Base-by-base conservation (phyloP, 2,797 vertebrate species). In the Mus caroli region DNA sequence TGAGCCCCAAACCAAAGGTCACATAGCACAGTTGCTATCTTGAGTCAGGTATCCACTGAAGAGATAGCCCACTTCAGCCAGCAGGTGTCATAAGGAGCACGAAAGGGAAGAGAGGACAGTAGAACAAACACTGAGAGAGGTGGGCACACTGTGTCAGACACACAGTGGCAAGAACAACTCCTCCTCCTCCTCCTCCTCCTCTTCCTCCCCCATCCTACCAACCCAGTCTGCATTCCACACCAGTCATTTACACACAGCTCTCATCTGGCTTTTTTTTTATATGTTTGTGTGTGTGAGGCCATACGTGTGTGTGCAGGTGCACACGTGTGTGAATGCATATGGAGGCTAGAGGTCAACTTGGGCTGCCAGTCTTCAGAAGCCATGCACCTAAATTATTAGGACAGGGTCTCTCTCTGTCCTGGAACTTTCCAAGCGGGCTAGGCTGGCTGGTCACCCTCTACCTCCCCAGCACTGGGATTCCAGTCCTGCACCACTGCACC, bases 51-150 rank as follows among this genome's bases (percentile, higher is more conserved):
- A 50, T 14, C 50, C 26, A 28, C 11, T 2, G 46, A 64, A 24
- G 28, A 88, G 19, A 91, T 34, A 1, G 10, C 8, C 22, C 26
- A 19, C 7, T 0, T 4, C 3, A 75, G 73, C 60, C 73, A 24
- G 50, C 0, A 1, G 54, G 75, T 4, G 22, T n/a, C 15, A 0
- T 0, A 22, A 73, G 67, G 69, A 84, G 1, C 3, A 3, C 34
- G 52, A 50, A 26, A 54, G 0, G 40, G 60, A 67, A 67, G 46
- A 19, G 14, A 79, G 79, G 75, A 31, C 15, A 46, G 9, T 3
- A 9, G 15, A 37, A 19, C 11, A 0, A 10, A 1, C 50, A 24
- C 0, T 8, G 60, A 8, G 37, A 11, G n/a, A 3, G 8, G 46
- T 12, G 19, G 37, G 46, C 15, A 19, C 40, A 46, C 10, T 24